phyloP scores from a whole-genome alignment of 2,797 vertebrate genomes.

The Acanthurus lineatus region DNA sequence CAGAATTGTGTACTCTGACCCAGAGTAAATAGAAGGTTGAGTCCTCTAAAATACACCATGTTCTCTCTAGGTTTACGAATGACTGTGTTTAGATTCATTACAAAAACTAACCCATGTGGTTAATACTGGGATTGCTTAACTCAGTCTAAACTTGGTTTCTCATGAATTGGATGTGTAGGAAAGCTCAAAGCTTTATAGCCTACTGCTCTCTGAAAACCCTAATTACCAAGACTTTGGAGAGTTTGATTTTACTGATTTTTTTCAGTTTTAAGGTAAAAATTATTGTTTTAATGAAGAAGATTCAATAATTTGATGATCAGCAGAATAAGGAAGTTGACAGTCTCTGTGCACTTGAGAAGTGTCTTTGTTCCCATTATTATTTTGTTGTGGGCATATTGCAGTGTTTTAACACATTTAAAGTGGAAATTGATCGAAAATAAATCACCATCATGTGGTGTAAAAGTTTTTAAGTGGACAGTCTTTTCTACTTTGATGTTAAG shows the following conservation, averaged over 20 bases:
- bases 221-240: constrained; percentile 51
- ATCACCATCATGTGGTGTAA: background rate
- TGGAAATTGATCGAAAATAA: constrained; percentile 1
- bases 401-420: constrained; percentile 14
- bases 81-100: constrained; percentile 63
- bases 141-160: constrained; percentile 50
- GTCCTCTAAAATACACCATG: constrained; percentile 63
- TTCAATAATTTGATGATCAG: constrained; percentile 45
- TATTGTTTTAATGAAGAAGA: constrained; percentile 25
- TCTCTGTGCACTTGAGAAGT: constrained; percentile 24
- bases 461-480: background rate
- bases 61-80: constrained; percentile 44
- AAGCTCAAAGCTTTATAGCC: constrained; percentile 39
- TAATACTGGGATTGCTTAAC: constrained; percentile 60
- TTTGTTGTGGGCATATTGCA: constrained; percentile 6
- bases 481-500: background rate
- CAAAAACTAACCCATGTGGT: constrained; percentile 50
- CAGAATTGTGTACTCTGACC: constrained; percentile 79
- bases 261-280: constrained; percentile 12
- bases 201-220: constrained; percentile 42
- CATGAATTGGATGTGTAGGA: constrained; percentile 18
- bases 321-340: constrained; percentile 38
- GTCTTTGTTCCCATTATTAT: constrained; percentile 26
- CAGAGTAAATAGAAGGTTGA: constrained; percentile 67
- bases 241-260: constrained; percentile 48